phyloP scores from a whole-genome alignment of 2,888 invertebrate species.

The Mimachlamys varia region DNA sequence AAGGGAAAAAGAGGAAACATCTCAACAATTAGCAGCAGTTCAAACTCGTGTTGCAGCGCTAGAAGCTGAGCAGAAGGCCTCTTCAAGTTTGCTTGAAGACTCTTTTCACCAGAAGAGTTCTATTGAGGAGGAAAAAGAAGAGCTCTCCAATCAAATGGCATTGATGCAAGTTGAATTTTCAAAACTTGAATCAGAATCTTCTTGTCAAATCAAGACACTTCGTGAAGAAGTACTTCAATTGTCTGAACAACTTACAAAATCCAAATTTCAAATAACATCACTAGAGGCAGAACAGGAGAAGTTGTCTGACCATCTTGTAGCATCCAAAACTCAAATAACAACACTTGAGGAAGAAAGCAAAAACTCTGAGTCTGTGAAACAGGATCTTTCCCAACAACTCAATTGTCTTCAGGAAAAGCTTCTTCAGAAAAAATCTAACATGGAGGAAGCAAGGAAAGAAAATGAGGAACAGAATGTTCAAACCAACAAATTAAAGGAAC shows the following conservation, averaged over 20 bases:
- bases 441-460: not conserved
- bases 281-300: not conserved
- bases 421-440: not conserved
- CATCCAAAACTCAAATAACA: not conserved
- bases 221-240: not conserved
- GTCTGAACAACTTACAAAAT: not conserved
- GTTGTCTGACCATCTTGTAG: not conserved
- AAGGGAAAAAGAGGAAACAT: not conserved
- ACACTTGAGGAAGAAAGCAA: not conserved
- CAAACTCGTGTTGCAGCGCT: not conserved
- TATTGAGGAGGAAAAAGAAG: not conserved
- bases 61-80: not conserved
- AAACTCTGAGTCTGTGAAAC: not conserved
- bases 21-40: not conserved
- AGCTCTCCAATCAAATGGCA: not conserved
- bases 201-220: not conserved
- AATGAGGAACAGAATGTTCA: not conserved
- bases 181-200: not conserved
- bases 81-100: not conserved
- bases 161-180: not conserved
- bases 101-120: not conserved
- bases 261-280: not conserved
- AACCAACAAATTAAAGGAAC: not conserved
- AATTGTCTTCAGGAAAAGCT: slow-evolving; percentile 1
- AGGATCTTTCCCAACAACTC: not conserved